Base-by-base conservation (phyloP, 2,888 invertebrate genomes). In the Megamerina dolium region DNA sequence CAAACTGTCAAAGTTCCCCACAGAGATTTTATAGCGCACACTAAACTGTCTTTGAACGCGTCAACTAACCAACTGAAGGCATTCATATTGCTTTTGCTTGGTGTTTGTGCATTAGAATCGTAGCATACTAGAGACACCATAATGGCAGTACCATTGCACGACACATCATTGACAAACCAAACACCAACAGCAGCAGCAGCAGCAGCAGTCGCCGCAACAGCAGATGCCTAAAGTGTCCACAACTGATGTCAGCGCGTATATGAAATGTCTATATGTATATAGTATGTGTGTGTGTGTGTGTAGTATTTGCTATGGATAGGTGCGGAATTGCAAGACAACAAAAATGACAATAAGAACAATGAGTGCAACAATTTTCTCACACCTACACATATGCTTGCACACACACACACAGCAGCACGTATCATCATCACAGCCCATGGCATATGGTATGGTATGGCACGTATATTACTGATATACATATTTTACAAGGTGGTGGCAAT, bases 41-140 rank as follows among this genome's bases (percentile, higher is more conserved):
- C 63, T 59, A 65, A 66, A 70, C 71, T 67, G 68, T 61, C 65
- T 66, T 61, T 58, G 67, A 60, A 62, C 68, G 65, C 67, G 66
- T 66, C 68, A 68, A 68, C 63, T 60, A 64, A 59, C 64, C 64
- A 66, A 71, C 71, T 71, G 67, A 70, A n/a, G 56, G 52, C 57
- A 54, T 56, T 57, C 53, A 58, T 53, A 49, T 53, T 46, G 63
- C 55, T n/a, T n/a, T n/a, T n/a, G n/a, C n/a, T n/a, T n/a, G n/a
- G n/a, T n/a, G n/a, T n/a, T n/a, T n/a, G 54, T 58, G 50, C 53
- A 50, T 56, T 59, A 54, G 55, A 61, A 53, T 52, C 55, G 53
- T 58, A 58, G n/a, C 52, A 57, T 53, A 61, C 63, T 27, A 30
- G 49, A 10, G 14, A 14, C 32, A n/a, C n/a, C 19, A 4, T 14